phyloP scores from a whole-genome alignment of 2,888 invertebrate species.

The Cheilosia grossa region DNA sequence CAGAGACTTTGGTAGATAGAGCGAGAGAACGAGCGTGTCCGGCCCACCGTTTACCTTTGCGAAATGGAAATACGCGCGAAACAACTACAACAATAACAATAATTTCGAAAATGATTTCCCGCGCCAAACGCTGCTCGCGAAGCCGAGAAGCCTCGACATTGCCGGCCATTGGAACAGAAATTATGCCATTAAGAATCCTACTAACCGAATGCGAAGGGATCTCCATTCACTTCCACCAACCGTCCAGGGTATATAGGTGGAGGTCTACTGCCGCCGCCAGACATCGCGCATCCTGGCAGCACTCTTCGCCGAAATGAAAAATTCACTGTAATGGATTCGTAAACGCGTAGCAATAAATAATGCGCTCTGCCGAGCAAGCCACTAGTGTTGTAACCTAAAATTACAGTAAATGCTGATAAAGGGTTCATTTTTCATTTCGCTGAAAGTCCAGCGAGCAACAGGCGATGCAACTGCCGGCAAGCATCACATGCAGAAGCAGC shows the following conservation, averaged over 20 bases:
- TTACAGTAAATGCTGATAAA: slow-evolving; percentile 84
- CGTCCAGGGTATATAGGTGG: neutral
- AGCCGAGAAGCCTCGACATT: slow-evolving; percentile 52
- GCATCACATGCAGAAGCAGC: slow-evolving; percentile 1
- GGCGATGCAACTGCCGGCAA: slow-evolving; percentile 38
- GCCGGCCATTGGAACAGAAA: slow-evolving; percentile 65
- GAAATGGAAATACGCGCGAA: slow-evolving; percentile 67
- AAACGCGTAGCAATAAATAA: slow-evolving; percentile 74
- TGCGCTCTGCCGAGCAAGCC: slow-evolving; percentile 46
- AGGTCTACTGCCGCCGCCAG: slow-evolving; percentile 27
- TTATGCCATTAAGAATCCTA: slow-evolving; percentile 75
- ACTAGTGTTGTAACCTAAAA: slow-evolving; percentile 79
- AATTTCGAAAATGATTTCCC: slow-evolving; percentile 73
- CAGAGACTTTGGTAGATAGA: neutral
- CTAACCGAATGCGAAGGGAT: slow-evolving; percentile 68
- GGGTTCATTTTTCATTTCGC: slow-evolving; percentile 82
- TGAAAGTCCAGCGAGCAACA: slow-evolving; percentile 71
- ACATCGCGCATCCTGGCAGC: slow-evolving; percentile 63
- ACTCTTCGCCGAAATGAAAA: slow-evolving; percentile 64
- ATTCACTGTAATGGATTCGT: slow-evolving; percentile 74
- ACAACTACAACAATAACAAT: slow-evolving; percentile 62
- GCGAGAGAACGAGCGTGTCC: slow-evolving; percentile 36
- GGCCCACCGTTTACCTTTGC: slow-evolving; percentile 71
- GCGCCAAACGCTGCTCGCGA: slow-evolving; percentile 61
- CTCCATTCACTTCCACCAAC: slow-evolving; percentile 2